Evolutionary conservation across 2,797 vertebrate species (phyloP), one percentile per base, ranked within the genome.

Genomic region (Podarcis lilfordi): DNA sequence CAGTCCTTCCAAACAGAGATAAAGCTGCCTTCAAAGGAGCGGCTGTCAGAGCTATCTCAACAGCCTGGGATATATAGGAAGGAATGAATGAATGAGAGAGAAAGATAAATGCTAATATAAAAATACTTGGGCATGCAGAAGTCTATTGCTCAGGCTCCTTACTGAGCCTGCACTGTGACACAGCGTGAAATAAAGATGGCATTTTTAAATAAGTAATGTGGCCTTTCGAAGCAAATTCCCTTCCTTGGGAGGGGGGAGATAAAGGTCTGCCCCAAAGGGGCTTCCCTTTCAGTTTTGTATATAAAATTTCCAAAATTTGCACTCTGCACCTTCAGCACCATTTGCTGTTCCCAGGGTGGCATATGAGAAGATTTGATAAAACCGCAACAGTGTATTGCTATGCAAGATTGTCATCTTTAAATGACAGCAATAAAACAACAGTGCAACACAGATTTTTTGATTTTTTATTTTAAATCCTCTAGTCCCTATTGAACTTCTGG

Each of bases 141-240:
- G 29, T 35, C 5, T 25, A 32, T 32, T 32, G 40, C 68, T 45
- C 50, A 13, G 11, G 8, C 64, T 69, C 69, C n/a, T 69, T 35
- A 72, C 59, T 82, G 61, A 7, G 80, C 17, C 32, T 35, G 29
- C 35, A 27, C 23, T 32, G n/a, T 84, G 82, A 75, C 10, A 32
- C 11, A 59, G 21, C 50, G 32, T 75, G 69, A 84, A 84, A 74
- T 55, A 74, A 71, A 75, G 45, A 71, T 75, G 82, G 45, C 82
- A 84, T 84, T 84, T 84, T 45, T 84, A 84, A 84, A 84, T 84
- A 84, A 74, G 45, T 59, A 50, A 84, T 84, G 71, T 37, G 7
- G 43, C 43, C 32, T 72, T 74, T 84, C 8, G 29, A 61, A 29
- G 43, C 69, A 59, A 50, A 43, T 55, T 84, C 43, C 69, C 45